phyloP scores from a whole-genome alignment of 2,888 invertebrate genomes.

The Lepetodrilus schrolli region DNA sequence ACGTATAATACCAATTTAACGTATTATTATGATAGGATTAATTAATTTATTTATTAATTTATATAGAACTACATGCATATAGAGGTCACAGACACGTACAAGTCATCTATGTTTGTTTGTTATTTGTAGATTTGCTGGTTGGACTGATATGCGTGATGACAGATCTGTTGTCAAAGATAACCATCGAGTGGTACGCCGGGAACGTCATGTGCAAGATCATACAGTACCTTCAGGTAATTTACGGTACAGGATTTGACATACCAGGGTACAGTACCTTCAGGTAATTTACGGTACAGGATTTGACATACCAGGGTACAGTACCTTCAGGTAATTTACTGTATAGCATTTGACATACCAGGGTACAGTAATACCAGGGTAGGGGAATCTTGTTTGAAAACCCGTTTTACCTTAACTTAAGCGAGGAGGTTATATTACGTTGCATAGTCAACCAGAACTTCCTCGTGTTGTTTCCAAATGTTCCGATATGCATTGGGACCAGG shows the following conservation, averaged over 20 bases:
- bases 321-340: slow-evolving; percentile 51
- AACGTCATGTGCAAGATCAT: slow-evolving; percentile 67
- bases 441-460: no score
- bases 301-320: slow-evolving; percentile 53
- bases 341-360: background rate
- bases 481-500: no score
- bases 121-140: slow-evolving; percentile 63
- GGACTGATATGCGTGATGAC: slow-evolving; percentile 66
- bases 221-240: slow-evolving; percentile 58
- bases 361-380: slow-evolving; percentile 65
- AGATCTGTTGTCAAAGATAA: slow-evolving; percentile 64
- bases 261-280: slow-evolving; percentile 64
- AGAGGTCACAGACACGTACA: no score
- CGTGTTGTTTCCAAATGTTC: no score
- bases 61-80: no score
- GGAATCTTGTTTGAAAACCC: no score
- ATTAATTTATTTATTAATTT: no score
- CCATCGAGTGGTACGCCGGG: slow-evolving; percentile 70
- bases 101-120: no score
- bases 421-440: no score
- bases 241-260: background rate
- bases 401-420: no score
- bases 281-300: slow-evolving; percentile 36
- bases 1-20: no score
- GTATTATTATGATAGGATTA: no score